Evolutionary conservation across 2,797 vertebrate genomes (phyloP), one percentile per base, ranked within the genome.

Genomic region (Leucoraja ocellata): DNA sequence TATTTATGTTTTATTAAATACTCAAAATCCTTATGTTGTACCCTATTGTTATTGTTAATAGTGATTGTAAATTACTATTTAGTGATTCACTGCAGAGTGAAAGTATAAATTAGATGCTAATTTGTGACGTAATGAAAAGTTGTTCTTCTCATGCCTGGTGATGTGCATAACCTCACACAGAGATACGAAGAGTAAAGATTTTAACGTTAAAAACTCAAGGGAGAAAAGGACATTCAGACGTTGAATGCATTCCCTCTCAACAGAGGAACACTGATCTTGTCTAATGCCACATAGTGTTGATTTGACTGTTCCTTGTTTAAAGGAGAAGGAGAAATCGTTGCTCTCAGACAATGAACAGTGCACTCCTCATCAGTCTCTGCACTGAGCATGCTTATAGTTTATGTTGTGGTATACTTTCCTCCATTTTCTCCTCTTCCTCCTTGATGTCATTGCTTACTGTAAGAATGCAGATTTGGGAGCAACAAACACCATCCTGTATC

Each of bases 371-470:
- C 77, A 36, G 3, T 7, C 61, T 88, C 61, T 88, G 28, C 61
- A 88, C 8, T 65, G 9, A 68, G 61, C n/a, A 68, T 88, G 14
- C 32, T 32, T 65, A 7, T 32, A 36, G 84, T 88, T 54, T 63
- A 88, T 32, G 32, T 65, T 63, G 58, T 28, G 58, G 6, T 86
- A 5, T 63, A 32, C 1, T 63, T 84, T 39, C 16, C 61, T 63
- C 84, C 61, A 63, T 88, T 88, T 78, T 78, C 77, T 78, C 77
- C 77, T n/a, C 77, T 36, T 88, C 71, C 71, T 88, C 36, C 21
- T n/a, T 36, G n/a, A 32, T n/a, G n/a, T 14, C 61, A 88, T 18
- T 36, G 32, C 32, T 86, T 68, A 14, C 16, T 84, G 81, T 10
- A 32, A 6, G 61, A 11, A 18, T 21, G 16, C 63, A 88, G 61